phyloP scores from a whole-genome alignment of 2,888 invertebrate species.

The Rambutsinella grinnellia region DNA sequence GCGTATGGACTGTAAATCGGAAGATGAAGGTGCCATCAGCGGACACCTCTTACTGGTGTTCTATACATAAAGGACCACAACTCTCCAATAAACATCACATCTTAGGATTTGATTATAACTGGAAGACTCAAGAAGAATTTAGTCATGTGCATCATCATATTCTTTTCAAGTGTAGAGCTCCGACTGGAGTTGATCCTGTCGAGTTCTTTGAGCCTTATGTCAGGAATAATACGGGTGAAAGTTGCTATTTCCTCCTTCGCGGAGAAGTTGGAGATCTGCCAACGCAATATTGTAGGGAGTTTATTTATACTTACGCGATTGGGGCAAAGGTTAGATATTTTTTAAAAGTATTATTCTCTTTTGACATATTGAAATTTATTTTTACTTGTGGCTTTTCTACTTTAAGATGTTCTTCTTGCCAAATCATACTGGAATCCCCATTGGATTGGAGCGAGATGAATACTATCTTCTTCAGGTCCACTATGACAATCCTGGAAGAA shows the following conservation, averaged over 20 bases:
- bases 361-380: neutral
- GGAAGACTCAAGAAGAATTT: neutral
- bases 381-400: neutral
- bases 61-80: slow-evolving; percentile 17
- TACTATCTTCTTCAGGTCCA: slow-evolving; percentile 40
- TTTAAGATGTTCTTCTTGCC: slow-evolving; percentile 34
- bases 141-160: slow-evolving; percentile 24
- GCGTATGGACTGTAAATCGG: slow-evolving; percentile 28
- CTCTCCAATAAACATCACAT: slow-evolving; percentile 20
- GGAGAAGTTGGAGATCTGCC: slow-evolving; percentile 4
- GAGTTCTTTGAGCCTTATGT: slow-evolving; percentile 28
- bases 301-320: slow-evolving; percentile 21
- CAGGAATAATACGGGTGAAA: slow-evolving; percentile 12
- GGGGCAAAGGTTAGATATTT: slow-evolving; percentile 25
- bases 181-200: slow-evolving; percentile 6
- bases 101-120: slow-evolving; percentile 19
- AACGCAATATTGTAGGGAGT: slow-evolving; percentile 23
- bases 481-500: slow-evolving; percentile 33
- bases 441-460: slow-evolving; percentile 25
- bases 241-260: slow-evolving; percentile 3
- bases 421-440: slow-evolving; percentile 34
- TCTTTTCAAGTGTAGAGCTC: slow-evolving; percentile 22
- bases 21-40: slow-evolving; percentile 3
- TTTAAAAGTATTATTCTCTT: neutral
- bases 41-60: slow-evolving; percentile 23